These are phyloP conservation scores for Amorpha juglandis DNA, from an alignment of 2,888 invertebrate genomes.

Conservation along the genomic window DNA sequence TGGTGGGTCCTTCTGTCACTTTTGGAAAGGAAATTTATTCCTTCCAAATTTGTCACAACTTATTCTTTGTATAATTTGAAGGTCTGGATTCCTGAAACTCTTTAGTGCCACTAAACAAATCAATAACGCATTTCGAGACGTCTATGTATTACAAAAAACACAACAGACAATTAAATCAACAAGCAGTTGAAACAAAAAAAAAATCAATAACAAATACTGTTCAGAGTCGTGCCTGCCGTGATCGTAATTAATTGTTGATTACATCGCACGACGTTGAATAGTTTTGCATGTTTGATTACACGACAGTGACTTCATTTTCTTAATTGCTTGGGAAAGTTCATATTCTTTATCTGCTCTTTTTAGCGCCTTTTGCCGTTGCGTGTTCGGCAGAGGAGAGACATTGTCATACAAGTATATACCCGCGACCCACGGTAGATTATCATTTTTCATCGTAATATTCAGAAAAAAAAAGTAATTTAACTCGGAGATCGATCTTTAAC, in stretches of 20 bases:
- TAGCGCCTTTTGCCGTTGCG: too few species aligned
- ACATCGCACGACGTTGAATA: conserved; percentile 18
- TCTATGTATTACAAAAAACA: not conserved
- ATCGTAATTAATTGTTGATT: conserved; percentile 19
- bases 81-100: too few species aligned
- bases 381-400: too few species aligned
- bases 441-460: too few species aligned
- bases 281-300: conserved; percentile 19
- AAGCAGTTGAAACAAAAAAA: conserved; percentile 1
- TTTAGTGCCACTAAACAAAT: not conserved
- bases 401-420: too few species aligned
- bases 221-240: conserved; percentile 15
- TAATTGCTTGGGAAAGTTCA: conserved; percentile 14
- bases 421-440: too few species aligned
- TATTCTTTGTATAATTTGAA: too few species aligned
- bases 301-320: not conserved
- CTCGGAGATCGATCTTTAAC: too few species aligned
- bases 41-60: too few species aligned
- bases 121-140: not conserved
- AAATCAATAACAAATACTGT: conserved; percentile 4
- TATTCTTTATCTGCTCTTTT: not conserved
- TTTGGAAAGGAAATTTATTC: too few species aligned
- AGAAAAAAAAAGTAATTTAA: too few species aligned
- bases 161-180: not conserved
- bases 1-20: too few species aligned